These are phyloP conservation scores for Capromys pilorides DNA, from an alignment of 2,797 vertebrate species.

Conservation along the genomic window DNA sequence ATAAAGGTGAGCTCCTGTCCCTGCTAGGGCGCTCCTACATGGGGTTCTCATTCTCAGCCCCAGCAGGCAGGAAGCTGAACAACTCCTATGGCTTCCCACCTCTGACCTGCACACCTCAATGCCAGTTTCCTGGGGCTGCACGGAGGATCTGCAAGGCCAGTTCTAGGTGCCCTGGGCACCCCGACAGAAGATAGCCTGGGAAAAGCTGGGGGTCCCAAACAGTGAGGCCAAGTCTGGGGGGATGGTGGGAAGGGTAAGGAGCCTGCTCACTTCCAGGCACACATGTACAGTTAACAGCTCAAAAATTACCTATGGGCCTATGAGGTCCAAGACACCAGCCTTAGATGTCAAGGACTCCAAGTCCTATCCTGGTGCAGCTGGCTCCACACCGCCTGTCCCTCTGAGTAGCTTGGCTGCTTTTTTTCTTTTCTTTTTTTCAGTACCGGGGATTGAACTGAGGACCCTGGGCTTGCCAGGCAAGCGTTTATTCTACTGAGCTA, in stretches of 20 bases:
- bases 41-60: neutral
- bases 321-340: neutral
- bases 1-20: constrained; percentile 1
- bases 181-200: neutral
- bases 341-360: neutral
- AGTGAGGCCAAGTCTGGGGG: neutral
- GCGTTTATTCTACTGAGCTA: no score
- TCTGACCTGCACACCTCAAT: neutral
- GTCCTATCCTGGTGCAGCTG: neutral
- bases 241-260: neutral
- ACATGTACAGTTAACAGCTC: neutral
- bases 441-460: no score
- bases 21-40: neutral
- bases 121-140: neutral
- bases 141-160: neutral
- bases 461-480: no score
- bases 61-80: neutral
- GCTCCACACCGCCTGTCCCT: neutral
- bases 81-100: neutral
- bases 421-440: no score
- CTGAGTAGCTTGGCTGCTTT: neutral
- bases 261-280: neutral
- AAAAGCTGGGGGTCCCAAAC: neutral
- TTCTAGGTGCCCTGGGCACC: neutral
- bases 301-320: neutral